Conservation (phyloP, 2,113 vertebrate genomes). For the Channa argus region DNA sequence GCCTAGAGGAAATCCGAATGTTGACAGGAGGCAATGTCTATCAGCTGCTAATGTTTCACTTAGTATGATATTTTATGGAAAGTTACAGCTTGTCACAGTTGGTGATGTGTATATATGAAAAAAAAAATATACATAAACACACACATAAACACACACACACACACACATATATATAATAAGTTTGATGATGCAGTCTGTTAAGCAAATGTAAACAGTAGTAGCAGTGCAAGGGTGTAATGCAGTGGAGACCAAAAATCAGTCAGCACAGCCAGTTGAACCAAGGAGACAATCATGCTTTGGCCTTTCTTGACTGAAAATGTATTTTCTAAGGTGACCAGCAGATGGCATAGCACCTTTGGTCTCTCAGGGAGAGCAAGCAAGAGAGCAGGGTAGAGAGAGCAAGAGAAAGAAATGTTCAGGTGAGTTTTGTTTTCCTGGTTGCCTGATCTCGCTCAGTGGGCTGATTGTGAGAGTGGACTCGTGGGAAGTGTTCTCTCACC, state of each 20-base stretch:
- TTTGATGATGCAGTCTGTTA: no score
- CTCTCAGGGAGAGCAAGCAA: slow-evolving; percentile 39
- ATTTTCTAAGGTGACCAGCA: slow-evolving; percentile 70
- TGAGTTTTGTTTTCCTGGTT: slow-evolving; percentile 78
- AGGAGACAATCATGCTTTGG: slow-evolving; percentile 1
- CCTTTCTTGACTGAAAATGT: slow-evolving; percentile 22
- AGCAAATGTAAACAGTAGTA: no score
- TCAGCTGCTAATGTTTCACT: slow-evolving; percentile 57
- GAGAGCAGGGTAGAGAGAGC: slow-evolving; percentile 31
- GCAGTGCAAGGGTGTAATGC: neutral
- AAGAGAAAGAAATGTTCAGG: slow-evolving; percentile 58
- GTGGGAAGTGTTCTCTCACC: slow-evolving; percentile 77
- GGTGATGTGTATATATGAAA: neutral
- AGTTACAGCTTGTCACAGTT: slow-evolving; percentile 52
- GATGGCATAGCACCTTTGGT: slow-evolving; percentile 78
- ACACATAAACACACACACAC: neutral
- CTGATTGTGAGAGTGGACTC: slow-evolving; percentile 76
- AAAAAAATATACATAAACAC: neutral
- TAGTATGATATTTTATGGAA: slow-evolving; percentile 59
- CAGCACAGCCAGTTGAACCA: neutral
- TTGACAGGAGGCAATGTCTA: slow-evolving; percentile 55
- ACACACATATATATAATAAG: neutral
- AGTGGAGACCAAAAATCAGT: slow-evolving; percentile 27
- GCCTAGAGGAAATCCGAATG: slow-evolving; percentile 60
- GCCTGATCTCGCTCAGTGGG: slow-evolving; percentile 79